phyloP scores from a whole-genome alignment of 2,797 vertebrate genomes.

The Pteronotus mesoamericanus region DNA sequence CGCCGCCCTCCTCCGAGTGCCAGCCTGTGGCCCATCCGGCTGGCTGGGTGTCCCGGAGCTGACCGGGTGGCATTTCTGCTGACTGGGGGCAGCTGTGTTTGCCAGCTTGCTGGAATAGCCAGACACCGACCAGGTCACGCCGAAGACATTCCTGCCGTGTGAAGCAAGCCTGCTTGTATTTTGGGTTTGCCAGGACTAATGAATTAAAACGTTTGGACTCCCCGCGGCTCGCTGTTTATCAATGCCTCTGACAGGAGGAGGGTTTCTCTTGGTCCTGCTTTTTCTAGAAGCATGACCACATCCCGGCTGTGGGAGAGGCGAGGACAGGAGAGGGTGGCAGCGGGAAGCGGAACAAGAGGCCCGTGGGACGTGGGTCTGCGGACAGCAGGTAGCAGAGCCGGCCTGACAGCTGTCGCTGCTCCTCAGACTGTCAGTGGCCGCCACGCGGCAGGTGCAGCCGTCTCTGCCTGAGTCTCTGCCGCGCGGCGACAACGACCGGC shows the following conservation, averaged over 20 bases:
- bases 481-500: conserved; percentile 82
- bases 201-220: conserved; percentile 85
- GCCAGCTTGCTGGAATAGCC: conserved; percentile 94
- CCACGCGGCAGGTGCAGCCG: conserved; percentile 86
- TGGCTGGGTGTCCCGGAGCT: conserved; percentile 87
- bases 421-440: conserved; percentile 83
- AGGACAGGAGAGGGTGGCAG: conserved; percentile 76
- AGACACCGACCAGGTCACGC: conserved; percentile 87
- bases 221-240: conserved; percentile 81
- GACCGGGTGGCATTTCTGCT: conserved; percentile 92
- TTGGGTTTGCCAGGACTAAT: conserved; percentile 86
- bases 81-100: conserved; percentile 95
- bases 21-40: conserved; percentile 81
- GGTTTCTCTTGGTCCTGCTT: conserved; percentile 77
- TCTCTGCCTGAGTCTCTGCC: conserved; percentile 81
- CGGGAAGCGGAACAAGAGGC: conserved; percentile 79
- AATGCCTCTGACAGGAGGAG: conserved; percentile 83
- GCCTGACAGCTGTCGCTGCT: conserved; percentile 83
- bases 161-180: conserved; percentile 89
- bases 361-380: conserved; percentile 78
- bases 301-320: conserved; percentile 74
- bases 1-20: conserved; percentile 82
- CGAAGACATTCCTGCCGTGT: conserved; percentile 89
- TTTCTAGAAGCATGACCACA: conserved; percentile 80
- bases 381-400: conserved; percentile 85